These are phyloP conservation scores for Sicus ferrugineus DNA, from an alignment of 2,888 invertebrate species.

Conservation along the genomic window DNA sequence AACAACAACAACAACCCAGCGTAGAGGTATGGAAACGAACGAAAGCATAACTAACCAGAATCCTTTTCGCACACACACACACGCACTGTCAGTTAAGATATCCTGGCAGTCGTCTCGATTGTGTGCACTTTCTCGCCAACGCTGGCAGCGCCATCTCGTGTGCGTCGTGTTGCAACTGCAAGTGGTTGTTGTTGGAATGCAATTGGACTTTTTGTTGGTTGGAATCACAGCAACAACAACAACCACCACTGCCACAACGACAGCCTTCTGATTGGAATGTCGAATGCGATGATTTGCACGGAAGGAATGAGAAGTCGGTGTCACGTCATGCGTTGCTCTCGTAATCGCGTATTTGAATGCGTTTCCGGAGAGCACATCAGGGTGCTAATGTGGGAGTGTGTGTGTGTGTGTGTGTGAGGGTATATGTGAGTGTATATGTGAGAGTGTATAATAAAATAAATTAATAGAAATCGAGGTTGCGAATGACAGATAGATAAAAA, in stretches of 20 bases:
- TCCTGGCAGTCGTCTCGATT: neutral
- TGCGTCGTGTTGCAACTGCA: neutral
- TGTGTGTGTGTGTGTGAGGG: neutral
- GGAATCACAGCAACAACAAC: conserved; percentile 9
- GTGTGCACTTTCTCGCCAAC: conserved; percentile 5
- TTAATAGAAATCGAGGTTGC: too few relatives aligned
- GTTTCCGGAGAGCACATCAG: too few relatives aligned
- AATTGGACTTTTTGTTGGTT: conserved; percentile 15
- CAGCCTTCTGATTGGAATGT: neutral
- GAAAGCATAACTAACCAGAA: too few relatives aligned
- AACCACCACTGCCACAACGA: neutral
- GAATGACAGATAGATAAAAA: too few relatives aligned
- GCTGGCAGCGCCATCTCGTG: conserved; percentile 14
- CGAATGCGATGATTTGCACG: neutral
- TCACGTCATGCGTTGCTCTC: too few relatives aligned
- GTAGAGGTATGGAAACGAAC: conserved; percentile 2
- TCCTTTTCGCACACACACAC: too few relatives aligned
- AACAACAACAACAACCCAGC: neutral
- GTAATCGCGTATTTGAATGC: too few relatives aligned
- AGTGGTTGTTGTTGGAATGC: conserved; percentile 10
- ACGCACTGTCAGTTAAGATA: too few relatives aligned
- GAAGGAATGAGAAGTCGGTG: neutral
- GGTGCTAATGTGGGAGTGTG: neutral
- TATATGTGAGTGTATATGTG: neutral
- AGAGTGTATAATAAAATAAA: neutral